Percentiles rank a stretch among this genome's conserved stretches.
phyloP scores from a whole-genome alignment of 1,140 invertebrate genomes.

The Argopecten irradians region DNA sequence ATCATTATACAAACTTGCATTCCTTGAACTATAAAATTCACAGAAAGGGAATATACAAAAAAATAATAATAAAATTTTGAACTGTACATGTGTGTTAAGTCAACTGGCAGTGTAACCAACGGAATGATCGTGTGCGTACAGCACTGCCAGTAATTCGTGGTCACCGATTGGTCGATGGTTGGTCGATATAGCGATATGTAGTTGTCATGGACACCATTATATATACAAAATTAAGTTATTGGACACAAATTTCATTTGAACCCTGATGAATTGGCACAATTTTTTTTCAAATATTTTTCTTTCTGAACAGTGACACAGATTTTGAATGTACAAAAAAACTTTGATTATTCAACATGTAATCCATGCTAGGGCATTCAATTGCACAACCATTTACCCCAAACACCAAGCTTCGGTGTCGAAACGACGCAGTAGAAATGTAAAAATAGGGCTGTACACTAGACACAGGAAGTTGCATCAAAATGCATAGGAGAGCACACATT shows the following conservation, averaged over 20 bases:
- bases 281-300: neutral
- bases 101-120: neutral
- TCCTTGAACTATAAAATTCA: neutral
- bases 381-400: neutral
- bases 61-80: neutral
- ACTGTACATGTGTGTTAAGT: neutral
- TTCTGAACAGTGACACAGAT: neutral
- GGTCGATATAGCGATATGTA: neutral
- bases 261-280: neutral
- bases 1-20: neutral
- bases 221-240: neutral
- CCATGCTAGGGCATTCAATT: neutral
- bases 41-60: neutral
- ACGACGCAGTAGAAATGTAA: neutral
- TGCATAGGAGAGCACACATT: neutral
- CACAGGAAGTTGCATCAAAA: neutral
- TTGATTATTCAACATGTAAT: neutral
- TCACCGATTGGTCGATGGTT: slow-evolving; percentile 10
- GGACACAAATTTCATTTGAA: neutral
- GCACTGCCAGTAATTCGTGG: neutral
- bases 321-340: neutral
- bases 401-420: neutral
- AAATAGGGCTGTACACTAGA: neutral
- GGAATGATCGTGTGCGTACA: neutral
- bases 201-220: neutral